Evolutionary conservation across 2,888 invertebrate genomes (phyloP), one percentile per base, ranked within the genome.

Genomic region (Entomobrya proxima): DNA sequence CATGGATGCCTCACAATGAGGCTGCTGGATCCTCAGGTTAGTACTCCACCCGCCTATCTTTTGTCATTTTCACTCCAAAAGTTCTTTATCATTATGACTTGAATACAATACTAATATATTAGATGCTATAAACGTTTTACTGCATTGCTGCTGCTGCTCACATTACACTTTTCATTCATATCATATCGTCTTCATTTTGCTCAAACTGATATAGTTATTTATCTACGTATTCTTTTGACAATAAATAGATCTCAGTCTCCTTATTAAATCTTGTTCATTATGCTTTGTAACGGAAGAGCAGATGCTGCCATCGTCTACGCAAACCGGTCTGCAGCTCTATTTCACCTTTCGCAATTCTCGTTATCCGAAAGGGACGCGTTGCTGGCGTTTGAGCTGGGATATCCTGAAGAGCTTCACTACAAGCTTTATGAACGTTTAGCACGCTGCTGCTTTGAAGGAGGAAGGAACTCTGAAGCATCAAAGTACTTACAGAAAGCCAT

Each of bases 321-420:
- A 92, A 93, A 93, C 0, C 93, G 96, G 21, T 94, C 96, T 0
- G 93, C 94, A 87, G 93, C 94, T 15, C 93, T 96, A 2, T 92
- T 95, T 83, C 92, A 92, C 13, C 90, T 93, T 82, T 92, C 93
- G 0, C 93, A 94, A 87, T 94, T 94, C 18, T 91, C 92, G 67
- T 92, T 93, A 0, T 95, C 95, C 0, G 91, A 96, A 0, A 93
- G 93, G 77, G 96, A 96, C 91, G 92, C 96, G 6, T 94, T 94
- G 89, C 91, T 94, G 85, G 94, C 95, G 0, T 91, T 95, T 1
- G 92, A 93, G 9, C 91, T 94, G 2, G 94, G 94, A n/a, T 97
- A 97, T 91, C 96, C 97, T 58, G 47, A 18, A 5, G 89, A 89
- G 58, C 87, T 90, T 11, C 89, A 89, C 76, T 87, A 88, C 84